phyloP scores from a whole-genome alignment of 2,113 vertebrate genomes.

The Gymnogyps californianus region DNA sequence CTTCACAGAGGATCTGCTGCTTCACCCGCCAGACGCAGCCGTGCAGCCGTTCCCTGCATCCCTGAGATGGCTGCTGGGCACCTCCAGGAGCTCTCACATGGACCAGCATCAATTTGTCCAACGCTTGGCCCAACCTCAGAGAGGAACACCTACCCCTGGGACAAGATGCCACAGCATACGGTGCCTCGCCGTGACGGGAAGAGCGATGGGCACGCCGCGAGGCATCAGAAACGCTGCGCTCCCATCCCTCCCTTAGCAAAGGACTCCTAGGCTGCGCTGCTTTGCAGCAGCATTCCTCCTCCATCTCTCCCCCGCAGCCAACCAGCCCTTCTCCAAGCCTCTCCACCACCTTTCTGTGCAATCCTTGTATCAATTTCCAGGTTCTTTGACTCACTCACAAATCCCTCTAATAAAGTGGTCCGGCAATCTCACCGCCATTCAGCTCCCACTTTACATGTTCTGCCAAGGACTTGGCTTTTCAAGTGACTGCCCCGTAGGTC shows the following conservation, averaged over 20 bases:
- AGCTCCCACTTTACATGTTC: neutral
- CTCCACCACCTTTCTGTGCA: neutral
- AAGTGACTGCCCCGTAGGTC: neutral
- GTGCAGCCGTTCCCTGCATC: neutral
- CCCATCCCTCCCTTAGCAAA: neutral
- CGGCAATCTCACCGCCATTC: neutral
- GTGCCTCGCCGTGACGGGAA: neutral
- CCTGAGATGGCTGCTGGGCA: neutral
- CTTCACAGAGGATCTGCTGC: neutral
- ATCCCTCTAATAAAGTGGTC: neutral
- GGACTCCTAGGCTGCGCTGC: neutral
- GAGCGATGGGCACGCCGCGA: fast-evolving
- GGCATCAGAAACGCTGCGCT: neutral
- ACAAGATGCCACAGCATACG: neutral
- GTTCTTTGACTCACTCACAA: neutral
- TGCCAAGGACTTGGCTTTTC: neutral
- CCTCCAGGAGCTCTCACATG: neutral
- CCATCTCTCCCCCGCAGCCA: neutral
- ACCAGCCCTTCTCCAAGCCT: neutral
- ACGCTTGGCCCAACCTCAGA: neutral
- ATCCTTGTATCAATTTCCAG: neutral
- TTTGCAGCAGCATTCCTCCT: neutral
- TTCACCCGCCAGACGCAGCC: neutral
- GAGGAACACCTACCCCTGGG: neutral
- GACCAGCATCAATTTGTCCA: neutral